Base-by-base conservation (phyloP, 64 coral and sea anemone genomes). In the Acropora tenuis region DNA sequence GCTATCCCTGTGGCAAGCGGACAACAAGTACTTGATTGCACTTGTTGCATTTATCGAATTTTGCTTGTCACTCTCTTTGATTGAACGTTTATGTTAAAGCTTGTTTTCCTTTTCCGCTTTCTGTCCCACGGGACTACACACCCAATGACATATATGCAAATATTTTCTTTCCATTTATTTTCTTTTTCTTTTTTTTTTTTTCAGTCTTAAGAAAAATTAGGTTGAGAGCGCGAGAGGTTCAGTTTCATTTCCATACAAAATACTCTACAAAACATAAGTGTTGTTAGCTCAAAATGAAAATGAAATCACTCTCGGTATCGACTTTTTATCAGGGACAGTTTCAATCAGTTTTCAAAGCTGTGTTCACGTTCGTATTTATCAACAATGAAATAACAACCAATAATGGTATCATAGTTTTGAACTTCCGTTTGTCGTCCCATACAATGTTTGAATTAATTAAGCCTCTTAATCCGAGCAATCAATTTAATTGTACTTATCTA, bases 341-440 rank as follows among this genome's bases (percentile, higher is more conserved):
- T 41, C 20, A 47, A 4, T 13, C 12, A 6, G 52, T 55, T 5
- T 55, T 55, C 10, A 55, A 7, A 55, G 52, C 5, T 55, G 5
- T 55, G 52, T 55, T 85, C 65, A 43, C 72, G 82, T 85, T 85
- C 65, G 63, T 85, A 65, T 85, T 85, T 69, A 68, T 43, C 47
- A 71, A 55, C 52, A 55, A 55, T 55, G 52, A 55, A 55, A 55
- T 55, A 7, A 10, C 10, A 7, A 7, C 10, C 10, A 55, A 55
- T 5, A 0, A 55, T 67, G 46, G 45, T 84, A 84, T 67, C 82
- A 6, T 43, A 68, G 3, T 85, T 71, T 48, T 30, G 50, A n/a
- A 85, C 82, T 85, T 69, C 82, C 65, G 44, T 15, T 8, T 71
- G 49, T 85, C 46, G 48, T 85, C 80, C 44, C 17, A 11, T 13